A percentile compares a stretch with the other conserved stretches of the same genome.
Conservation (phyloP, 2,797 vertebrate genomes). For the Protonibea diacanthus region DNA sequence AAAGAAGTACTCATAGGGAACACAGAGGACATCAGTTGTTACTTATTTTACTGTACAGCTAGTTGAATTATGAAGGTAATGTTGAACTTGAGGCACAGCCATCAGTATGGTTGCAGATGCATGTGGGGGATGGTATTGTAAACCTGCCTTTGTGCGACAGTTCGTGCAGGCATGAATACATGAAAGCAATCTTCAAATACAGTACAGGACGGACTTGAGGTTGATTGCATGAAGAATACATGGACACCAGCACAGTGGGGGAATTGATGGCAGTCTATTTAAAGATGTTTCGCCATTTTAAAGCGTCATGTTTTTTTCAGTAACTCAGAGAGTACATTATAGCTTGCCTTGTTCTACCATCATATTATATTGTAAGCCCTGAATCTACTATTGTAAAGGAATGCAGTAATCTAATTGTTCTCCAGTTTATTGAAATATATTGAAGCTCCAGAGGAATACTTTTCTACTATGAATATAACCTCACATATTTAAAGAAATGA, state of each 20-base stretch:
- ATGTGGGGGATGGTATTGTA: conserved; percentile 19
- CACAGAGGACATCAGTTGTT: background rate
- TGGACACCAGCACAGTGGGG: conserved; percentile 8
- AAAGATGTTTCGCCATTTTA: conserved; percentile 17
- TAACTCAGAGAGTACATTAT: conserved; percentile 1
- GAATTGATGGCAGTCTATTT: conserved; percentile 10
- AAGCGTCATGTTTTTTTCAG: conserved; percentile 12
- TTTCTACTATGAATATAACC: background rate
- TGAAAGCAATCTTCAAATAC: conserved; percentile 5
- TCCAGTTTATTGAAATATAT: conserved; percentile 2
- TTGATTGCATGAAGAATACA: conserved; percentile 7
- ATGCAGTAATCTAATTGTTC: background rate
- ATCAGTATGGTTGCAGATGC: conserved; percentile 17
- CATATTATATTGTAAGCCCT: conserved; percentile 1
- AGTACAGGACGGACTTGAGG: background rate
- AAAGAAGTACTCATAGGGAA: conserved; percentile 2
- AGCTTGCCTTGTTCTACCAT: conserved; percentile 1
- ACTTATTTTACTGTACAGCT: background rate
- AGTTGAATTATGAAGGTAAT: background rate
- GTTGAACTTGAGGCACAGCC: background rate
- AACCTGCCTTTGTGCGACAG: conserved; percentile 4
- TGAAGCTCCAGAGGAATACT: background rate
- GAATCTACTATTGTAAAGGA: conserved; percentile 1
- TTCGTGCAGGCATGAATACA: background rate
- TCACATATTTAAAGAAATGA: background rate